Base-by-base conservation (phyloP, 2,797 vertebrate species). In the Phrynocephalus forsythii region DNA sequence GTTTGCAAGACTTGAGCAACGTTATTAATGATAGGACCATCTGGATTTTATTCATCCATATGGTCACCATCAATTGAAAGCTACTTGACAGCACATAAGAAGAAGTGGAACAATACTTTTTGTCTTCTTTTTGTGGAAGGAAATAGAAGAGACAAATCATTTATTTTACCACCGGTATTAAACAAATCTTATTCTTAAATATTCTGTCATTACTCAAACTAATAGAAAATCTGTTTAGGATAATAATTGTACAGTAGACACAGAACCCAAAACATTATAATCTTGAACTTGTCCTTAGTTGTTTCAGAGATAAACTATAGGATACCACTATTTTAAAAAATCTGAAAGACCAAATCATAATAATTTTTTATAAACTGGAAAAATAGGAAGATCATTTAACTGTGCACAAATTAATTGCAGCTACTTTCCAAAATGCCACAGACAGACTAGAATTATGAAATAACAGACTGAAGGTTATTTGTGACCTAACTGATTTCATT, bases 151-250 rank as follows among this genome's bases (percentile, higher is more conserved):
- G 69, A 77, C 13, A 83, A 1, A 48, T 69, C 16, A 2, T 63
- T 79, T 85, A 30, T 56, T 13, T 56, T 56, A 56, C 52, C 52
- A 56, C 9, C 13, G 9, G 52, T 11, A 56, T 56, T 56, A 44
- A 30, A 30, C 60, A 44, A 79, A 60, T 18, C 20, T 50, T 69
- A 71, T 60, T 72, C 26, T 30, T 66, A 44, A 16, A 69, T 28
- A n/a, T 79, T 24, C 24, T 7, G 24, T 81, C 60, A 80, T 50
- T 48, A 60, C 28, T 24, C 33, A 72, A 11, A 50, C 50, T 28
- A 50, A 82, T 28, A 3, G 67, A 33, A 72, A 89, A 56, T 60
- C 28, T 79, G 48, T 30, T 82, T 68, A 83, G n/a, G 81, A 38
- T 22, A 83, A 3, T 1, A 60, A 73, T 8, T n/a, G 44, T 77